These are phyloP conservation scores for Ridgeia piscesae DNA, from an alignment of 1,140 invertebrate species.

Conservation along the genomic window DNA sequence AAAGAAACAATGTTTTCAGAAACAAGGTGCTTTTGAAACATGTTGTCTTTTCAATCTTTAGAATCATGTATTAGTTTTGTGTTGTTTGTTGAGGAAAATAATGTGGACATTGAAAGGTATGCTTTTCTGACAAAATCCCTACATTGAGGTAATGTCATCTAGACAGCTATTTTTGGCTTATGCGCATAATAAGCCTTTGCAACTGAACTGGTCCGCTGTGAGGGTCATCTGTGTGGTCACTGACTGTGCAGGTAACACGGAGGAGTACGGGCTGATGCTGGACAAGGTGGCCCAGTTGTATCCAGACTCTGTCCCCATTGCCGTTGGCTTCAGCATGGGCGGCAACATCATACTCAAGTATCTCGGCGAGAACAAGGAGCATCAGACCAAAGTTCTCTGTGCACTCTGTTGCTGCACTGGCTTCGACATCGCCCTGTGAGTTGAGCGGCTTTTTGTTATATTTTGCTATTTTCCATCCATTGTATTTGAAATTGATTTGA, in stretches of 20 bases:
- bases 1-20: too few species aligned
- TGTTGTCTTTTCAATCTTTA: too few species aligned
- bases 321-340: constrained; percentile 83
- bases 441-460: not conserved
- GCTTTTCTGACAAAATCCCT: not conserved
- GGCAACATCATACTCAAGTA: constrained; percentile 88
- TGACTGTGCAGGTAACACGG: constrained; percentile 72
- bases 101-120: not conserved
- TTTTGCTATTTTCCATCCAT: not conserved
- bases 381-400: constrained; percentile 72
- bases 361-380: constrained; percentile 69
- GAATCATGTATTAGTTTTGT: too few species aligned
- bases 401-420: constrained; percentile 89
- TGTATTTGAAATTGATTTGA: too few species aligned
- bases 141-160: not conserved
- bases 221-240: not conserved
- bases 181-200: not conserved
- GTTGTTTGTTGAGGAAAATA: too few species aligned
- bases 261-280: constrained; percentile 81
- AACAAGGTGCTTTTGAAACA: too few species aligned
- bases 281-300: constrained; percentile 72
- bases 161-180: not conserved
- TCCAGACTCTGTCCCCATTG: constrained; percentile 74
- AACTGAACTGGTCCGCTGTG: not conserved
- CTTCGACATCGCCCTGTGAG: constrained; percentile 84